Evolutionary conservation across 2,113 vertebrate genomes (phyloP).

Genomic region (Ailurus styani): DNA sequence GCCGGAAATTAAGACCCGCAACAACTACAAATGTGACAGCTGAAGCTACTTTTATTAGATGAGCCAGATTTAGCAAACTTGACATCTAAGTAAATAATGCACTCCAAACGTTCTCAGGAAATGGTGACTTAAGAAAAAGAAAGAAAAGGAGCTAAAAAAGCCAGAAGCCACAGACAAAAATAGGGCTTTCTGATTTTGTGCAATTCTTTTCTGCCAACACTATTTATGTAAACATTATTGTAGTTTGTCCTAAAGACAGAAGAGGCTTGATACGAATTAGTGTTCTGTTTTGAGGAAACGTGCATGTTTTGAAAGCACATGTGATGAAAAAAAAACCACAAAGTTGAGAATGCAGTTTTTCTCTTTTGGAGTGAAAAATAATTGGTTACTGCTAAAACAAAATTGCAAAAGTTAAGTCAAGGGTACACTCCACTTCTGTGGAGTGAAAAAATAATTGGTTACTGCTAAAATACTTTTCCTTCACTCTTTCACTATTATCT

Average conservation of each 20-base stretch:
- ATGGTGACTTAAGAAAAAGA: background rate
- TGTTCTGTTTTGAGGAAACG: background rate
- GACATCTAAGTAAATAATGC: slow-evolving; percentile 29
- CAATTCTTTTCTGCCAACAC: slow-evolving; percentile 8
- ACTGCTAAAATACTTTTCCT: background rate
- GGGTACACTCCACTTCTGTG: background rate
- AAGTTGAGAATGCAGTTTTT: background rate
- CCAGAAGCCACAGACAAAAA: slow-evolving; percentile 43
- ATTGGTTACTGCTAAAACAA: slow-evolving; percentile 19
- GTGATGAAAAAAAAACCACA: background rate
- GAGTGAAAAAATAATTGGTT: background rate
- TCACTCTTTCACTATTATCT: slow-evolving; percentile 1
- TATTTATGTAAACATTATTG: slow-evolving; percentile 49
- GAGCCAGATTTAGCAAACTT: slow-evolving; percentile 23
- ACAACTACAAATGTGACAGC: background rate
- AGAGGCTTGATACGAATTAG: slow-evolving; percentile 49
- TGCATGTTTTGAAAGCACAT: background rate
- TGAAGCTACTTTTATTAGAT: slow-evolving; percentile 16
- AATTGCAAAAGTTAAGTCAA: background rate
- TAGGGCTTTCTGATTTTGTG: slow-evolving; percentile 49
- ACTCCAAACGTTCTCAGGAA: slow-evolving; percentile 51
- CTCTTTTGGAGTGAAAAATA: background rate
- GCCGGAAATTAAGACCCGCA: background rate
- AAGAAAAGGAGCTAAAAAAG: background rate
- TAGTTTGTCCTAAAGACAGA: slow-evolving; percentile 39